A percentile compares a stretch with the other conserved stretches of the same genome.
Evolutionary conservation across 2,888 invertebrate genomes (phyloP).

Genomic region (Microctonus aethiopoides): DNA sequence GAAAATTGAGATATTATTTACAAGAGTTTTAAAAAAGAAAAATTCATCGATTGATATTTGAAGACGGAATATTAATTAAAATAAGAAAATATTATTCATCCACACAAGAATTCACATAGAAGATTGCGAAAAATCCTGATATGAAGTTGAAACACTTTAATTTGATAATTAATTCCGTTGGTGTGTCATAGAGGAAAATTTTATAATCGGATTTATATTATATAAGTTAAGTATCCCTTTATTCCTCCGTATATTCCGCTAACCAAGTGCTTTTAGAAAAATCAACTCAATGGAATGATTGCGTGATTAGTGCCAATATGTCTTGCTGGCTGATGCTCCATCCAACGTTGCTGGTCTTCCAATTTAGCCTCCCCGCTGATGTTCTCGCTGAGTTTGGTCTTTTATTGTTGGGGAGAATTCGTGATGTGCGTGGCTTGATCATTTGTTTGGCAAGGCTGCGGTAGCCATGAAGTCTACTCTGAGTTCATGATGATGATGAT

Average conservation of each 20-base stretch:
- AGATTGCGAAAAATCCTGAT: neutral
- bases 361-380: conserved; percentile 31
- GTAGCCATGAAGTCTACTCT: too few relatives aligned
- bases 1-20: too few relatives aligned
- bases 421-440: conserved; percentile 14
- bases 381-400: conserved; percentile 28
- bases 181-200: neutral
- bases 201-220: conserved; percentile 18
- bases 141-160: neutral
- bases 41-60: too few relatives aligned
- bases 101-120: too few relatives aligned
- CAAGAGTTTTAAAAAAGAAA: too few relatives aligned
- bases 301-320: conserved; percentile 17
- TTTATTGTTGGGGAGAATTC: too few relatives aligned
- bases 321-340: neutral
- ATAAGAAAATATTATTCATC: too few relatives aligned
- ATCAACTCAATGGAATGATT: conserved; percentile 28
- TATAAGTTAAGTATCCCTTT: conserved; percentile 43
- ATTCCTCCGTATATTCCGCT: conserved; percentile 29
- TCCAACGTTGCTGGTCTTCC: conserved; percentile 35
- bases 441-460: conserved; percentile 8
- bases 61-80: too few relatives aligned
- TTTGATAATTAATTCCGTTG: neutral
- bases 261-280: conserved; percentile 49
- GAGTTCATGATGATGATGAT: conserved; percentile 2